These are phyloP conservation scores for Oasisia sp. DNA, from an alignment of 2,888 invertebrate species.

Conservation along the genomic window DNA sequence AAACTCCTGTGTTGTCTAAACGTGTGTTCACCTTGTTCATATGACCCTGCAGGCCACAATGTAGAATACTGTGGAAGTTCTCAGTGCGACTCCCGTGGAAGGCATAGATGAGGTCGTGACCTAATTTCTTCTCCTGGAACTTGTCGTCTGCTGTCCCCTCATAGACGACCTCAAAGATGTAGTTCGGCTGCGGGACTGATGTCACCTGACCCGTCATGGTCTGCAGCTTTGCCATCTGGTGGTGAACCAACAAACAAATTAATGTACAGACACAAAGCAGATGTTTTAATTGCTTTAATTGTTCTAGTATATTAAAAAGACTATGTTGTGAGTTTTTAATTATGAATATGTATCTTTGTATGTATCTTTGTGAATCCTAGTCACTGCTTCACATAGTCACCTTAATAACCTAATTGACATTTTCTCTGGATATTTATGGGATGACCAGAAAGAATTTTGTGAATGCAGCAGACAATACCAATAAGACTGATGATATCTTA, in stretches of 20 bases:
- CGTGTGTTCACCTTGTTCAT: constrained; percentile 71
- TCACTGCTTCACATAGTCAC: no score
- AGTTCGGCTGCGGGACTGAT: constrained; percentile 44
- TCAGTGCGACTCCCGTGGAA: constrained; percentile 85
- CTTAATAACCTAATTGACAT: no score
- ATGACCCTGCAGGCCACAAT: constrained; percentile 81
- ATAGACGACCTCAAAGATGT: constrained; percentile 32
- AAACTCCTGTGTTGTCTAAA: background rate
- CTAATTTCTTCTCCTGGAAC: background rate
- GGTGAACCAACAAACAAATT: constrained; percentile 26
- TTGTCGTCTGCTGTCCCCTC: background rate
- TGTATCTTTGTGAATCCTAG: no score
- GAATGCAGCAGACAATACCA: no score
- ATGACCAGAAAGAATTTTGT: no score
- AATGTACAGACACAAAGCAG: background rate
- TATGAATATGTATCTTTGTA: no score
- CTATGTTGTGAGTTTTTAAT: no score
- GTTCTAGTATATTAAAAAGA: no score
- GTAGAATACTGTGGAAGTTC: constrained; percentile 83
- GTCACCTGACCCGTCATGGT: constrained; percentile 54
- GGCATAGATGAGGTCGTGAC: constrained; percentile 65
- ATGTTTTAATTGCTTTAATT: no score
- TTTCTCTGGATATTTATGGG: no score
- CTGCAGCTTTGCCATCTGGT: constrained; percentile 51
- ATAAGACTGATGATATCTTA: no score